Evolutionary conservation across 92 coral and sea anemone genomes (phyloP).

Genomic region (Diadumene lineata): DNA sequence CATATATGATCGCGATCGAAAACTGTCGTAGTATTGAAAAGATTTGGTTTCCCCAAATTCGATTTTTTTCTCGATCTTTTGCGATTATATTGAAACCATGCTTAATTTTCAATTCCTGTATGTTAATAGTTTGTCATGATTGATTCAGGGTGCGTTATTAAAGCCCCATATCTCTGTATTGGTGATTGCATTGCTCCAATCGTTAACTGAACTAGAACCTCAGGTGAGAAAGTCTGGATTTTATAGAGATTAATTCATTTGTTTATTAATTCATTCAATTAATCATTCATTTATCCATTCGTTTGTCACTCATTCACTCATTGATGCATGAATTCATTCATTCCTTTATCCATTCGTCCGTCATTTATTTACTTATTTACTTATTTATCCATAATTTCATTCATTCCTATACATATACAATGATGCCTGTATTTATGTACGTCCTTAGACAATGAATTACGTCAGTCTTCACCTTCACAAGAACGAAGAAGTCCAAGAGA

Average conservation of each 20-base stretch:
- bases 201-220: slow-evolving; percentile 88
- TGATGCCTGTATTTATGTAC: neutral
- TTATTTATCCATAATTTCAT: neutral
- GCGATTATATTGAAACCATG: too few species aligned
- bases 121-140: too few species aligned
- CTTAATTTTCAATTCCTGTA: too few species aligned
- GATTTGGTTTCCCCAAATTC: too few species aligned
- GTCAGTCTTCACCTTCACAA: slow-evolving; percentile 85
- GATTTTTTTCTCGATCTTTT: too few species aligned
- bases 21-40: too few species aligned
- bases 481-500: slow-evolving; percentile 86
- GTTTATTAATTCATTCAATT: neutral
- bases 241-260: neutral
- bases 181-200: slow-evolving; percentile 87
- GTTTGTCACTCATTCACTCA: neutral
- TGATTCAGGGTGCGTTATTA: slow-evolving; percentile 66
- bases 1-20: too few species aligned
- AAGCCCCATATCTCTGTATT: slow-evolving; percentile 96
- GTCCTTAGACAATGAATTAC: slow-evolving; percentile 76
- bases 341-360: neutral
- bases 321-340: too few species aligned
- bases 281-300: neutral
- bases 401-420: neutral
- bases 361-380: neutral
- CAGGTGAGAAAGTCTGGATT: too few species aligned